Conservation (phyloP, 2,888 invertebrate species). For the Arctia plantaginis region DNA sequence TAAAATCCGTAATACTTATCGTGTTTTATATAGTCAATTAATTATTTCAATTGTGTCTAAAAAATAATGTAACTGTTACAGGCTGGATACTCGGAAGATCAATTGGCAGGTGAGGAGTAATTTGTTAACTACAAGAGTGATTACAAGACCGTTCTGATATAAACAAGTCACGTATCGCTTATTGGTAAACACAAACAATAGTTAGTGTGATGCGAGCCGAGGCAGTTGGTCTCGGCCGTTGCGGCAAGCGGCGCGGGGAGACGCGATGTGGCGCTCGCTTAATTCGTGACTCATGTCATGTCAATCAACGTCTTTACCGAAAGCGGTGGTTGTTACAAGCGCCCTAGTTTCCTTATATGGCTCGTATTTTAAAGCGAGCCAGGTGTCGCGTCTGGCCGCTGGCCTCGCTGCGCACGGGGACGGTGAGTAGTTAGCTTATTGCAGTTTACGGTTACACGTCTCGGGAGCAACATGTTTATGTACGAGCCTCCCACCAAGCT, state of each 20-base stretch:
- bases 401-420: conserved; percentile 41
- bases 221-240: conserved; percentile 19
- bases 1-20: no score
- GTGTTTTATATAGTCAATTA: background rate
- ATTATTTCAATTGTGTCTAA: background rate
- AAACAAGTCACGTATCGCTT: background rate
- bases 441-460: conserved; percentile 57
- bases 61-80: conserved; percentile 66
- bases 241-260: conserved; percentile 45
- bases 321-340: conserved; percentile 78
- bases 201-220: conserved; percentile 1
- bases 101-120: conserved; percentile 94
- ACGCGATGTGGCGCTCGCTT: conserved; percentile 54
- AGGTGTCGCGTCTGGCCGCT: conserved; percentile 59
- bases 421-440: conserved; percentile 11
- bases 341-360: conserved; percentile 88
- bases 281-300: conserved; percentile 78
- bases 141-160: background rate
- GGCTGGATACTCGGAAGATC: conserved; percentile 96
- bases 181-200: conserved; percentile 16
- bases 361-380: conserved; percentile 85
- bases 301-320: conserved; percentile 83
- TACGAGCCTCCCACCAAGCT: conserved; percentile 91
- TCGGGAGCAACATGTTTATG: conserved; percentile 87
- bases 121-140: conserved; percentile 36